Percentiles rank a stretch among this genome's conserved stretches.
Evolutionary conservation across 2,888 invertebrate genomes (phyloP).

Genomic region (Eilema depressum): DNA sequence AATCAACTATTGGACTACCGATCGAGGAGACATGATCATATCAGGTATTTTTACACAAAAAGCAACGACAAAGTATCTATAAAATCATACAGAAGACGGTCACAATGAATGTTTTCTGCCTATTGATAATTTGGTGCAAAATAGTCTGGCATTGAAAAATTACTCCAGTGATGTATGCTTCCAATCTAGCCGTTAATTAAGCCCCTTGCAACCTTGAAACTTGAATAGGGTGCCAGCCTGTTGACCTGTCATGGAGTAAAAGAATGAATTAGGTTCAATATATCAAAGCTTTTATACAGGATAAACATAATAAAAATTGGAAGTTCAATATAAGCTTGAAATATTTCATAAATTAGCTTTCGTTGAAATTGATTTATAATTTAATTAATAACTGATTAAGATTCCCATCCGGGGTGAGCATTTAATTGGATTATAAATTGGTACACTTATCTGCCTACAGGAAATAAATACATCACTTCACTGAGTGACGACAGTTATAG

Average conservation of each 20-base stretch:
- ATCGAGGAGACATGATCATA: conserved; percentile 96
- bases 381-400: conserved; percentile 45
- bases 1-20: conserved; percentile 98
- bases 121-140: conserved; percentile 27
- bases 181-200: conserved; percentile 42
- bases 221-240: conserved; percentile 30
- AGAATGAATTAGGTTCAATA: conserved; percentile 17
- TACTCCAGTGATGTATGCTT: conserved; percentile 24
- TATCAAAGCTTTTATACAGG: conserved; percentile 12
- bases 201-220: conserved; percentile 41
- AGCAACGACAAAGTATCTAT: conserved; percentile 6
- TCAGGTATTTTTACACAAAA: conserved; percentile 87
- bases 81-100: background rate
- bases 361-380: conserved; percentile 30
- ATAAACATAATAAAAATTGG: conserved; percentile 23
- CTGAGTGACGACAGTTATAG: conserved; percentile 95
- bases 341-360: conserved; percentile 27
- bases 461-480: conserved; percentile 95
- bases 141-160: conserved; percentile 41
- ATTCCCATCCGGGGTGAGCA: conserved; percentile 33
- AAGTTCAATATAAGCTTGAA: conserved; percentile 33
- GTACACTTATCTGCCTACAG: conserved; percentile 75
- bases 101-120: conserved; percentile 27
- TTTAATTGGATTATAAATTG: conserved; percentile 43
- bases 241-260: conserved; percentile 27